Base-by-base conservation (phyloP, 2,888 invertebrate genomes). In the Cephus pygmeus region DNA sequence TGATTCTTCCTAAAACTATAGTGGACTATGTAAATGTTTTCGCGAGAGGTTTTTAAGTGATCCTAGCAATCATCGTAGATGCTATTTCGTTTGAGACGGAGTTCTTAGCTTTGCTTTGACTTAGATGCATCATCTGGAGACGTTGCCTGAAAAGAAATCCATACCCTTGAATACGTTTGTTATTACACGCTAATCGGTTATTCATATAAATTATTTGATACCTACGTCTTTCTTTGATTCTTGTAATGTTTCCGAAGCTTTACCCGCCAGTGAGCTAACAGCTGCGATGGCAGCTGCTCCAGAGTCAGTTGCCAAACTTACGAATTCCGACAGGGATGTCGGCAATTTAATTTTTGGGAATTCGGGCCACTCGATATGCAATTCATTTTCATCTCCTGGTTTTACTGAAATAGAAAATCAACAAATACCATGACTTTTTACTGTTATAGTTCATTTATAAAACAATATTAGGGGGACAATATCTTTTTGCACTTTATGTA, bases 261-360 rank as follows among this genome's bases (percentile, higher is more conserved):
- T 87, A 75, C 76, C 78, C 69, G 82, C 73, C 78, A 88, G 85
- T 76, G 84, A 80, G 79, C 84, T 84, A 79, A 93, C 88, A 11
- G 92, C 92, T 86, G 92, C 92, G 86, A 92, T 92, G 82, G 92
- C 88, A 35, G 92, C 91, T 1, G 91, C 90, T 68, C 91, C 93
- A 85, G 93, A 80, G 40, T 92, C 92, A 75, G 90, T 87, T 1
- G 92, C 91, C 89, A 93, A 85, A 80, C 92, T 92, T 76, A 92
- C 86, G 80, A 93, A 92, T 87, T 95, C 95, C 74, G 94, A 93
- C 81, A 94, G 92, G 87, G 93, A 93, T 86, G 93, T 92, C 33
- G 95, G 95, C 73, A 94, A 88, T 90, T 93, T 93, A 83, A 95
- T 88, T 85, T 94, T 93, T 73, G 95, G 94, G 84, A 95, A 92